Evolutionary conservation across 2,888 invertebrate genomes (phyloP).

Genomic region (Tenthredo amoena): DNA sequence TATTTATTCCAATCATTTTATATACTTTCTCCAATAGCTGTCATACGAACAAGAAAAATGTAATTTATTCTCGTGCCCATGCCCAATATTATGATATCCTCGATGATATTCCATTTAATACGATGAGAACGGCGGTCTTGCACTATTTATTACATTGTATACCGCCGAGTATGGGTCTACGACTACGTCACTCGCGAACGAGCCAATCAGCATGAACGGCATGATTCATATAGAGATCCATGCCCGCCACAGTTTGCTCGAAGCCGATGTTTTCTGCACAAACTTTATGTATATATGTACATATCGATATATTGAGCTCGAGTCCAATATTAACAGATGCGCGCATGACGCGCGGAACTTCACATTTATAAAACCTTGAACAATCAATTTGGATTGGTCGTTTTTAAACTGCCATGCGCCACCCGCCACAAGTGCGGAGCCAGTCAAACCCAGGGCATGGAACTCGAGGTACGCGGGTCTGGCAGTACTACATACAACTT

Average conservation of each 20-base stretch:
- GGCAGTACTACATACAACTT: constrained; percentile 3
- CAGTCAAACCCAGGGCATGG: neutral
- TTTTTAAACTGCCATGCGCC: neutral
- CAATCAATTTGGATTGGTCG: constrained; percentile 6
- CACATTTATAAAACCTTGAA: constrained; percentile 5
- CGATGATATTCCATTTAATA: neutral
- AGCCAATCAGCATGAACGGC: neutral
- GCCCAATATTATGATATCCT: constrained; percentile 2
- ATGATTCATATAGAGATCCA: neutral
- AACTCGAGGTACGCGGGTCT: neutral
- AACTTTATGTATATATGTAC: neutral
- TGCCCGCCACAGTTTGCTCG: neutral
- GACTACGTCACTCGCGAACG: constrained; percentile 2
- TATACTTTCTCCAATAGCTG: neutral
- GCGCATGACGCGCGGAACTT: constrained; percentile 2
- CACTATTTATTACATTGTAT: neutral
- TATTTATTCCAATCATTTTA: neutral
- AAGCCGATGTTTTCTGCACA: neutral
- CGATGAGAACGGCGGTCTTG: neutral
- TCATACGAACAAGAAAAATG: neutral
- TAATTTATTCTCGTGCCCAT: neutral
- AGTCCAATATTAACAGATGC: neutral
- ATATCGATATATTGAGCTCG: neutral
- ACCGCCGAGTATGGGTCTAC: neutral
- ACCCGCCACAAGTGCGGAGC: constrained; percentile 1